Evolutionary conservation across 2,888 invertebrate species (phyloP).

Genomic region (Cetonia aurata): DNA sequence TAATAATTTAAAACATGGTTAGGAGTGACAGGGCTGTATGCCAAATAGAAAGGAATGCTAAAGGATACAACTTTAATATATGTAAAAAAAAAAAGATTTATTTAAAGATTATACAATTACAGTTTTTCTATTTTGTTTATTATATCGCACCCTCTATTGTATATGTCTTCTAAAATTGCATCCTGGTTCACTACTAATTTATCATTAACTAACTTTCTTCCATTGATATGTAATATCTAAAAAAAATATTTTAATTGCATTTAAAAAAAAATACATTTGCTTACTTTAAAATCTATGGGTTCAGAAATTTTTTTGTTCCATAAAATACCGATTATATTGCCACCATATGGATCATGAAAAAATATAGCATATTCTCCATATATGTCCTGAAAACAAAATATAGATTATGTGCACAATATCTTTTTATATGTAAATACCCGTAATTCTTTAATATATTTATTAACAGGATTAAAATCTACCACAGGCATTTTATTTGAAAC

Average conservation of each 20-base stretch:
- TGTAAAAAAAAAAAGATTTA: slow-evolving; percentile 31
- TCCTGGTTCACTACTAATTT: slow-evolving; percentile 73
- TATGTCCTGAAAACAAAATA: slow-evolving; percentile 70
- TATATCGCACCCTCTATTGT: slow-evolving; percentile 75
- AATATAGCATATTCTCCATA: slow-evolving; percentile 86
- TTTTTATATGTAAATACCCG: slow-evolving; percentile 70
- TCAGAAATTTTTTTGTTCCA: slow-evolving; percentile 81
- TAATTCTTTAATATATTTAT: slow-evolving; percentile 78
- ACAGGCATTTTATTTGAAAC: slow-evolving; percentile 71
- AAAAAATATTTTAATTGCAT: no score
- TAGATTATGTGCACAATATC: neutral
- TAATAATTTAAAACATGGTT: neutral
- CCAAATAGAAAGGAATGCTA: slow-evolving; percentile 13
- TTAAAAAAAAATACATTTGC: neutral
- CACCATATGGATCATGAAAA: slow-evolving; percentile 92
- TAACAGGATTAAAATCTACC: slow-evolving; percentile 82
- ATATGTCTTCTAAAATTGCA: slow-evolving; percentile 80
- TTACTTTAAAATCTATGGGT: slow-evolving; percentile 77
- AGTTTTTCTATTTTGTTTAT: slow-evolving; percentile 70
- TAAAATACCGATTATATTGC: slow-evolving; percentile 84
- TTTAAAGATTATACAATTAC: slow-evolving; percentile 35
- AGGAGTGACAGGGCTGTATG: neutral
- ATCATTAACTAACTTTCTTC: slow-evolving; percentile 68
- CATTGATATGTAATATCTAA: slow-evolving; percentile 72
- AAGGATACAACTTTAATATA: slow-evolving; percentile 1